Conservation (phyloP, 2,888 invertebrate genomes). For the Oscheius sp. region DNA sequence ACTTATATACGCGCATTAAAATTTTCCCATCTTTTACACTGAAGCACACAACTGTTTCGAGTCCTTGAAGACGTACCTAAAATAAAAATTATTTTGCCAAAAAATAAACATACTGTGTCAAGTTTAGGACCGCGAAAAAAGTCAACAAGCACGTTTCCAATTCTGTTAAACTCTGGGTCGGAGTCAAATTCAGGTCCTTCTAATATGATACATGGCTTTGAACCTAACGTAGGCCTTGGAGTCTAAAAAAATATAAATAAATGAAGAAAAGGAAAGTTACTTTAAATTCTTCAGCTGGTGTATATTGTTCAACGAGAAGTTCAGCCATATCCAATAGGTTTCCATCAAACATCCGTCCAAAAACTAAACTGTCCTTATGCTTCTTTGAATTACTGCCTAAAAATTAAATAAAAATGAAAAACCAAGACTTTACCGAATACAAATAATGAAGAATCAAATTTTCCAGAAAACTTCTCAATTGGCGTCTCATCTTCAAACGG, state of each 20-base stretch:
- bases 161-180: constrained; percentile 80
- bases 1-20: constrained; percentile 80
- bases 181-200: constrained; percentile 90
- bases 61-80: constrained; percentile 84
- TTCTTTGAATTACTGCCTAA: constrained; percentile 87
- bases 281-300: constrained; percentile 73
- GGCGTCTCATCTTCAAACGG: constrained; percentile 90
- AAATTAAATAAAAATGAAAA: constrained; percentile 12
- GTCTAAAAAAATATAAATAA: constrained; percentile 66
- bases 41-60: constrained; percentile 91
- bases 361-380: constrained; percentile 58
- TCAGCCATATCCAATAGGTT: constrained; percentile 94
- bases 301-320: constrained; percentile 85
- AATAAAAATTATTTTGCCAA: neutral
- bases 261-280: constrained; percentile 31
- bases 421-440: constrained; percentile 77
- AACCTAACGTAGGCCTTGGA: constrained; percentile 82
- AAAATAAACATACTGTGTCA: constrained; percentile 73
- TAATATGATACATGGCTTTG: constrained; percentile 90
- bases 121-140: constrained; percentile 88
- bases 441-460: constrained; percentile 88
- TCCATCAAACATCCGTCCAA: constrained; percentile 84
- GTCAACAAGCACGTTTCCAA: constrained; percentile 87
- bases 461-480: constrained; percentile 79
- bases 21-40: constrained; percentile 83